Evolutionary conservation across 2,888 invertebrate species (phyloP), one percentile per base, ranked within the genome.

Genomic region (Strigamia maritima): DNA sequence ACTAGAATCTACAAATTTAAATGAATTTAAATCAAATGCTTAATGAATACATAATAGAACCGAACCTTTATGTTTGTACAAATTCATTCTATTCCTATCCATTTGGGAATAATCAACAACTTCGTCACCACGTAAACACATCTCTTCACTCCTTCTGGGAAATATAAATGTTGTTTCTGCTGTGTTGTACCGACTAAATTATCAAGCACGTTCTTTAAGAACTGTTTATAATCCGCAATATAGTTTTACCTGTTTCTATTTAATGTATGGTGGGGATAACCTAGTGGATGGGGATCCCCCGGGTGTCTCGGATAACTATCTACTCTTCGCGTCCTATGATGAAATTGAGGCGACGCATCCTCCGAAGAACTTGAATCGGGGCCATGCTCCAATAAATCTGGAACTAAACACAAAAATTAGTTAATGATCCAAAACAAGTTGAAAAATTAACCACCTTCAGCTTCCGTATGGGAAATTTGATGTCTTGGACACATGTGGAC

Each of bases 161-260:
- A 75, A 75, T 75, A 75, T 75, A 75, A 75, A 75, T n/a, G 76
- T 75, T 14, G 76, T 75, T 75, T 75, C 76, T 75, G 76, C 76
- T 22, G 76, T 75, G 40, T 28, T 75, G 35, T 75, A 75, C 38
- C 40, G 40, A 35, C 76, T 40, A 31, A 24, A 75, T 35, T 31
- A 75, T 35, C 22, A 75, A 40, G 35, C 19, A 75, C 38, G 35
- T 14, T 16, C 28, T 75, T 31, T 75, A 40, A 31, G n/a, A 75
- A n/a, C 10, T 31, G 35, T 75, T 14, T 75, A 70, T 8, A 70
- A 16, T 10, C 16, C 0, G 38, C 38, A n/a, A 35, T 10, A 19
- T 24, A 28, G 7, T 22, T 22, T 40, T 75, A 75, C 76, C 76
- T 75, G 35, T 75, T 75, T 14, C 76, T 35, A 75, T 75, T 75